Evolutionary conservation across 35 echinoderm and acorn worm genomes (phyloP).

Genomic region (Apostichopus parvimensis): DNA sequence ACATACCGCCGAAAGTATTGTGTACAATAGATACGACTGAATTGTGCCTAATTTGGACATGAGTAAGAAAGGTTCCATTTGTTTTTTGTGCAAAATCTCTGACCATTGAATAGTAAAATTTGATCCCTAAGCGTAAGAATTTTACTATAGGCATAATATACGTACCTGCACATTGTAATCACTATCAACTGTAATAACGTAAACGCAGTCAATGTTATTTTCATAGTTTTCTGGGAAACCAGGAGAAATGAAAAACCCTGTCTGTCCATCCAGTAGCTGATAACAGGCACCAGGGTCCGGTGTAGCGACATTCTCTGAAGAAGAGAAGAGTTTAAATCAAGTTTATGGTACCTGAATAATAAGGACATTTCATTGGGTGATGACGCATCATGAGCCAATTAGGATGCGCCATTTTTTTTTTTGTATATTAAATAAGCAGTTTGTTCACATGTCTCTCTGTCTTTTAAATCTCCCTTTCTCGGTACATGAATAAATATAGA

Average conservation of each 20-base stretch:
- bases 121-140: no score
- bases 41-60: background rate
- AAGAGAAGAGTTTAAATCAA: background rate
- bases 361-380: background rate
- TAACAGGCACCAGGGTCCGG: constrained; percentile 24
- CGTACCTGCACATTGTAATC: background rate
- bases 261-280: background rate
- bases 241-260: constrained; percentile 55
- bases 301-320: background rate
- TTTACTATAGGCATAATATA: no score
- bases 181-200: constrained; percentile 54
- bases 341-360: no score
- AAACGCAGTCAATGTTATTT: constrained; percentile 53
- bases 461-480: no score
- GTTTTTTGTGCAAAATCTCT: no score
- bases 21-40: background rate
- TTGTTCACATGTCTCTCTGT: no score
- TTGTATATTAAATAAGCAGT: no score
- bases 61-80: background rate
- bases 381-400: background rate
- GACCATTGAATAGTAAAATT: no score
- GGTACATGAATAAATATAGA: no score
- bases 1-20: background rate
- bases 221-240: constrained; percentile 66
- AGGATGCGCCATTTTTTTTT: background rate